phyloP scores from a whole-genome alignment of 2,888 invertebrate genomes.

The Spialia ferax region DNA sequence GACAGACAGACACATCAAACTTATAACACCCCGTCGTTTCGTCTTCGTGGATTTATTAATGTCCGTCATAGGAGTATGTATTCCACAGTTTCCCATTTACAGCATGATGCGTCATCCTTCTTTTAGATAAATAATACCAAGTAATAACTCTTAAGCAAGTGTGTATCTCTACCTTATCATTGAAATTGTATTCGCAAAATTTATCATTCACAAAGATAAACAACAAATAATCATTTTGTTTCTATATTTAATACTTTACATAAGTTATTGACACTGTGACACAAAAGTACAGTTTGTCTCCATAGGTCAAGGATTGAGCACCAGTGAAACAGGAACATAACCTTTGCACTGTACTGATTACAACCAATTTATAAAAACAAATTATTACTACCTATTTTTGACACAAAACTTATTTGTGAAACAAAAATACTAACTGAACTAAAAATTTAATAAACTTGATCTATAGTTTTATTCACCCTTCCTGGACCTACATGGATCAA shows the following conservation, averaged over 20 bases:
- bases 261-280: conserved; percentile 9
- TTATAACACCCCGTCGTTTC: no score
- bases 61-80: background rate
- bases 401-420: no score
- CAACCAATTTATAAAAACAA: background rate
- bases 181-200: background rate
- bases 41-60: no score
- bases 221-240: background rate
- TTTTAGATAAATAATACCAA: no score
- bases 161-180: background rate
- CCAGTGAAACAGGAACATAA: conserved; percentile 17
- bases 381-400: no score
- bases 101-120: background rate
- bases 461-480: no score
- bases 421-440: no score
- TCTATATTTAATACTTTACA: background rate
- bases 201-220: background rate
- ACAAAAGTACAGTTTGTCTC: background rate
- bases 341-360: conserved; percentile 11
- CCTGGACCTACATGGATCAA: no score
- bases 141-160: background rate
- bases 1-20: no score
- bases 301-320: conserved; percentile 10
- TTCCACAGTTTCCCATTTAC: background rate
- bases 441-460: no score